Evolutionary conservation across 1,140 invertebrate species (phyloP).

Genomic region (Euglossa dilemma): DNA sequence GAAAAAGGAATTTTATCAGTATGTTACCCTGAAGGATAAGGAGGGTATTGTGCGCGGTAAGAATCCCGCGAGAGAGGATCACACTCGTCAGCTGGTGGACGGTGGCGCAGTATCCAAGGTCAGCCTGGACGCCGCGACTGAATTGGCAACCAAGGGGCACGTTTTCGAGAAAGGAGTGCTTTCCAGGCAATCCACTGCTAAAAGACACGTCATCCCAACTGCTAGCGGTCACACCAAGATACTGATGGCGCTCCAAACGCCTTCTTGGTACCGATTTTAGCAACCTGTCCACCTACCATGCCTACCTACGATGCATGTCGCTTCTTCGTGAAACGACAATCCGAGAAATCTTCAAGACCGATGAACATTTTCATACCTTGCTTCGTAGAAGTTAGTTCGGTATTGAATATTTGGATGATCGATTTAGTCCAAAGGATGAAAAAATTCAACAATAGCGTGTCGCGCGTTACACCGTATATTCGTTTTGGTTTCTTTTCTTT

Average conservation of each 20-base stretch:
- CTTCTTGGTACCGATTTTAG: conserved; percentile 81
- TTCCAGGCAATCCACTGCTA: conserved; percentile 69
- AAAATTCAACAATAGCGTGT: too few relatives aligned
- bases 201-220: conserved; percentile 72
- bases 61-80: conserved; percentile 76
- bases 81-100: conserved; percentile 76
- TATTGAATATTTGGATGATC: background rate
- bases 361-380: background rate
- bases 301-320: background rate
- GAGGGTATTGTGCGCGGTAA: conserved; percentile 76
- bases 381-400: background rate
- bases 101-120: conserved; percentile 78
- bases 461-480: too few relatives aligned
- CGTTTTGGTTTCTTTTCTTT: too few relatives aligned
- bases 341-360: background rate
- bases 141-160: conserved; percentile 77
- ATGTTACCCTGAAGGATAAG: conserved; percentile 77
- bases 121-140: conserved; percentile 76
- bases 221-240: conserved; percentile 78
- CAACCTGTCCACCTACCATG: background rate
- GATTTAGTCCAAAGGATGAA: too few relatives aligned
- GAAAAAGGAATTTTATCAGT: conserved; percentile 79
- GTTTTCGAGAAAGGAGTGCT: conserved; percentile 79
- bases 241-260: conserved; percentile 78
- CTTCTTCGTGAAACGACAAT: background rate